Percentiles rank a stretch among this genome's conserved stretches.
Evolutionary conservation across 2,888 invertebrate genomes (phyloP).

Genomic region (Cataglyphis altisquamis): DNA sequence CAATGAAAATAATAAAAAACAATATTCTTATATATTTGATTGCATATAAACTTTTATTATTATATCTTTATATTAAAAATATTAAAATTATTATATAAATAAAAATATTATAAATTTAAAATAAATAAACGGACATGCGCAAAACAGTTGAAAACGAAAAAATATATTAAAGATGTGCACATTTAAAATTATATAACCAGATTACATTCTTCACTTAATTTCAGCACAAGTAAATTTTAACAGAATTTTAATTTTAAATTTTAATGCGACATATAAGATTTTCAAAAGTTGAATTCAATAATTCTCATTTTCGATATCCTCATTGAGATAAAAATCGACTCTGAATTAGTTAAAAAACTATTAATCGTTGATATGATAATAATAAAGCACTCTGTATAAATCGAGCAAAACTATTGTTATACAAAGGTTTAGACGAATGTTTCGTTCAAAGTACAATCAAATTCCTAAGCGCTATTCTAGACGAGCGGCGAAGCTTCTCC

Average conservation of each 20-base stretch:
- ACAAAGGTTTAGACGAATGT: slow-evolving; percentile 2
- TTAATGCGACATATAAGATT: neutral
- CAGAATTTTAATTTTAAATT: slow-evolving; percentile 14
- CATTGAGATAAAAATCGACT: neutral
- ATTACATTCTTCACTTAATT: neutral
- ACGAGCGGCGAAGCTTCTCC: slow-evolving; percentile 23
- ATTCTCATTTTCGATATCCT: neutral
- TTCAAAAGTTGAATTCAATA: neutral
- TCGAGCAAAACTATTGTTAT: neutral
- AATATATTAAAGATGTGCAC: neutral
- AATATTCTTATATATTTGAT: too few relatives aligned
- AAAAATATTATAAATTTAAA: neutral
- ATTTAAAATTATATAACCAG: neutral
- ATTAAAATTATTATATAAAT: neutral
- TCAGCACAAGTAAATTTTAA: neutral
- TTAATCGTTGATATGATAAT: neutral
- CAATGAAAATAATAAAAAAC: too few relatives aligned
- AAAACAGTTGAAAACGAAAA: neutral
- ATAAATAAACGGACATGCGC: neutral
- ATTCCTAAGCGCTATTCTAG: slow-evolving; percentile 15
- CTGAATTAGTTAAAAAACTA: neutral
- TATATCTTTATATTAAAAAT: too few relatives aligned
- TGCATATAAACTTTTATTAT: too few relatives aligned
- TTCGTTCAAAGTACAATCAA: slow-evolving; percentile 23
- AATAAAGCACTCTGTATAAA: neutral